Percentiles rank a stretch among this genome's conserved stretches.
These are phyloP conservation scores for Oegoconia quadripuncta DNA, from an alignment of 2,888 invertebrate species.

Conservation along the genomic window DNA sequence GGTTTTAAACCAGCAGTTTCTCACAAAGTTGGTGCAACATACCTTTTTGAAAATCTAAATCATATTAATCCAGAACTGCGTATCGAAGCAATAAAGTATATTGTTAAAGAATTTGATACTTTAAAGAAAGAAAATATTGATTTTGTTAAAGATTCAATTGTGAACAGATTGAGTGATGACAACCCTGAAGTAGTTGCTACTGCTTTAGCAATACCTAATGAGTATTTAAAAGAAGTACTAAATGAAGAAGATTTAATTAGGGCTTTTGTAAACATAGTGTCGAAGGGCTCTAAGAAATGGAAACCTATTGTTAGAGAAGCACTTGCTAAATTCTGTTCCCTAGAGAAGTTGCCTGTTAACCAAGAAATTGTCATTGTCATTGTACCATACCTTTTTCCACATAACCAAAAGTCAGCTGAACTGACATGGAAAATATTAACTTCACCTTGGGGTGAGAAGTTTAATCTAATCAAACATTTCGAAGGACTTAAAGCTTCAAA, in stretches of 20 bases:
- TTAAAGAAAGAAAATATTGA: conserved; percentile 75
- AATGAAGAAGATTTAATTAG: conserved; percentile 63
- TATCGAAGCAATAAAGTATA: conserved; percentile 81
- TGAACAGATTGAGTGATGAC: conserved; percentile 84
- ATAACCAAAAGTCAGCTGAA: conserved; percentile 43
- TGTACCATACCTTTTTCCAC: conserved; percentile 82
- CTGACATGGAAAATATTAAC: conserved; percentile 51
- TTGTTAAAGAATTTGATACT: conserved; percentile 75
- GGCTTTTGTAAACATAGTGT: conserved; percentile 71
- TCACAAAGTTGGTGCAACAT: conserved; percentile 70
- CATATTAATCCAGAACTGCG: conserved; percentile 84
- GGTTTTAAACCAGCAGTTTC: conserved; percentile 78
- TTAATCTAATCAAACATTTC: conserved; percentile 34
- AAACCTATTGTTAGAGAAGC: conserved; percentile 55
- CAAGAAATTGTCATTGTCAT: conserved; percentile 78
- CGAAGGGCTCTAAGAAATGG: conserved; percentile 60
- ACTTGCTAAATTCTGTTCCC: conserved; percentile 67
- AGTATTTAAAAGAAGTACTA: conserved; percentile 57
- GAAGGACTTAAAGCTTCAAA: conserved; percentile 31
- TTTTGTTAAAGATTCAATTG: conserved; percentile 81
- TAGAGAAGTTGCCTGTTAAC: conserved; percentile 65
- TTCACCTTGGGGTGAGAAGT: conserved; percentile 58
- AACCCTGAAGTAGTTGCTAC: conserved; percentile 80
- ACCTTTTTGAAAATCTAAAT: conserved; percentile 84
- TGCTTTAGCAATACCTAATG: conserved; percentile 65